These are phyloP conservation scores for Macquaria ambigua DNA, from an alignment of 2,113 vertebrate genomes.

Conservation along the genomic window DNA sequence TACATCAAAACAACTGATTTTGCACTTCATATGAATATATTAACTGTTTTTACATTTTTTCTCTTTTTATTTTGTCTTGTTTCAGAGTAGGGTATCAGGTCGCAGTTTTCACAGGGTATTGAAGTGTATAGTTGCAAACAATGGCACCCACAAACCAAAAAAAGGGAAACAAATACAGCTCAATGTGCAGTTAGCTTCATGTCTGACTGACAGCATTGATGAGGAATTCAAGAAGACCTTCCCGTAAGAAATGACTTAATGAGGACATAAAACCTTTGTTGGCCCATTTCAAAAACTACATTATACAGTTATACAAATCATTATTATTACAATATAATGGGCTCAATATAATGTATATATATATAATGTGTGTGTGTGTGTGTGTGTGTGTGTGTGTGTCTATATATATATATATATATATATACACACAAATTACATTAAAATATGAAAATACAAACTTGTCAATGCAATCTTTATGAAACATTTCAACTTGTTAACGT, in stretches of 20 bases:
- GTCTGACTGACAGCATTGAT: conserved; percentile 55
- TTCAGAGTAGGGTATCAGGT: not conserved
- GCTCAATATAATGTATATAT: no score
- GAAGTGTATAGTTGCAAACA: conserved; percentile 22
- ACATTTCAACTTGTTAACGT: not conserved
- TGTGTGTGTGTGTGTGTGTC: no score
- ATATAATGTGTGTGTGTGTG: no score
- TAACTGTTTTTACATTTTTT: not conserved
- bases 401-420: no score
- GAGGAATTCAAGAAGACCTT: conserved; percentile 64
- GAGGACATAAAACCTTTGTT: not conserved
- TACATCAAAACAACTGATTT: not conserved
- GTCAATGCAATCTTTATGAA: not conserved
- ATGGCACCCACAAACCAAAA: conserved; percentile 15
- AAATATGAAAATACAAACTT: not conserved
- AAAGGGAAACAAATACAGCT: conserved; percentile 10
- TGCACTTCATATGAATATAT: not conserved
- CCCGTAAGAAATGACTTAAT: conserved; percentile 44
- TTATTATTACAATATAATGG: not conserved
- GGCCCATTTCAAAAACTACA: not conserved
- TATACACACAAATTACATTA: not conserved
- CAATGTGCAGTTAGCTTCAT: conserved; percentile 43
- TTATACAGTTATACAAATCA: not conserved
- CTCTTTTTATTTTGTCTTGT: not conserved
- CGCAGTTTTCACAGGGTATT: not conserved